Evolutionary conservation across 2,888 invertebrate species (phyloP).

Genomic region (Lithosia quadra): DNA sequence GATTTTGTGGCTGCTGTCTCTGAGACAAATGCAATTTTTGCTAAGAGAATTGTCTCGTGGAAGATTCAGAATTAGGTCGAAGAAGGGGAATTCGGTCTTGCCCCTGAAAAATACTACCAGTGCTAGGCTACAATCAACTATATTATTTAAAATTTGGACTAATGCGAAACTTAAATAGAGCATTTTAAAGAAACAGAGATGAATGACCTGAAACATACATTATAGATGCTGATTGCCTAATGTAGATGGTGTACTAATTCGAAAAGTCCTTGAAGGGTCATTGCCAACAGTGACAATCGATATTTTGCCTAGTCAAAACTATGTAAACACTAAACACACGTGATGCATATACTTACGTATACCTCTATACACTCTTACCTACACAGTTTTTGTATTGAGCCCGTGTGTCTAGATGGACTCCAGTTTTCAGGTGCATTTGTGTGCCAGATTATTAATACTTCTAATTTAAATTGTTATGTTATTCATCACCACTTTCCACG

Average conservation of each 20-base stretch:
- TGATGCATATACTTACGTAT: constrained; percentile 5
- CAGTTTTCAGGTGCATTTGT: too few relatives aligned
- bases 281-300: constrained; percentile 72
- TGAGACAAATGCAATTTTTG: too few relatives aligned
- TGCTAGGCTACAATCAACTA: too few relatives aligned
- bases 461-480: too few relatives aligned
- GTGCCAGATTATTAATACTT: too few relatives aligned
- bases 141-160: background rate
- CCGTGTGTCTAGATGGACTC: background rate
- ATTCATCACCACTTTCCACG: too few relatives aligned
- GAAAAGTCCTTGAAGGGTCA: constrained; percentile 72
- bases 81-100: too few relatives aligned
- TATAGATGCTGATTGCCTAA: constrained; percentile 26
- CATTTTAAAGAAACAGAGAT: constrained; percentile 5
- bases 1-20: background rate
- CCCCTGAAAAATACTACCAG: too few relatives aligned
- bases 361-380: background rate
- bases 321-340: constrained; percentile 32
- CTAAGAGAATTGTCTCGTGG: too few relatives aligned
- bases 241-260: constrained; percentile 41
- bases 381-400: background rate
- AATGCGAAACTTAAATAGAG: background rate
- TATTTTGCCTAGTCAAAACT: constrained; percentile 66
- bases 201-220: constrained; percentile 17
- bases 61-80: too few relatives aligned